A percentile compares a stretch with the other conserved stretches of the same genome.
Conservation (phyloP, 1,140 invertebrate species). For the Berghia stephanieae region DNA sequence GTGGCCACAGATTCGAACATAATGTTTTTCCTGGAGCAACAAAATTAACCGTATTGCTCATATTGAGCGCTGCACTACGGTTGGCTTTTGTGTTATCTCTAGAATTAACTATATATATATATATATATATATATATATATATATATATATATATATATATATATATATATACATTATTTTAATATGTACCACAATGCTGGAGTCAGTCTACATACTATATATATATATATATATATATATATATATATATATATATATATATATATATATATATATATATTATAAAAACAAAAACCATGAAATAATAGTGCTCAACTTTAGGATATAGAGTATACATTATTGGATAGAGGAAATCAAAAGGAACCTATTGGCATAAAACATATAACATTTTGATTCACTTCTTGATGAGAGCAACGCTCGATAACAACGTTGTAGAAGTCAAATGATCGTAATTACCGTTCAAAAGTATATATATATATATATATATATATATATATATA, state of each 20-base stretch:
- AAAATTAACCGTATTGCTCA: not conserved
- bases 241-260: not conserved
- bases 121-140: not conserved
- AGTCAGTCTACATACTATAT: not conserved
- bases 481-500: too few species aligned
- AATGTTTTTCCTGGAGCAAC: not conserved
- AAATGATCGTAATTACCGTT: too few species aligned
- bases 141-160: not conserved
- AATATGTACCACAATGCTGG: not conserved
- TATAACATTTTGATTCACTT: too few species aligned
- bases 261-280: not conserved
- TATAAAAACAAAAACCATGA: too few species aligned
- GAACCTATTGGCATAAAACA: too few species aligned
- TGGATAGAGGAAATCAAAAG: too few species aligned
- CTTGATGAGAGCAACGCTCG: too few species aligned
- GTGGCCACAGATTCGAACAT: not conserved
- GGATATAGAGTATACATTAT: too few species aligned
- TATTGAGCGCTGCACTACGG: too few species aligned
- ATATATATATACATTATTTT: not conserved
- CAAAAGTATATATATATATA: too few species aligned
- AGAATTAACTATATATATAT: not conserved
- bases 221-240: not conserved
- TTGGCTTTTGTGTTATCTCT: not conserved
- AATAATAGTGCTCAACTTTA: too few species aligned
- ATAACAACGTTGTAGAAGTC: too few species aligned